Conservation (phyloP, 2,113 vertebrate species). For the Ivindomyrus marchei region DNA sequence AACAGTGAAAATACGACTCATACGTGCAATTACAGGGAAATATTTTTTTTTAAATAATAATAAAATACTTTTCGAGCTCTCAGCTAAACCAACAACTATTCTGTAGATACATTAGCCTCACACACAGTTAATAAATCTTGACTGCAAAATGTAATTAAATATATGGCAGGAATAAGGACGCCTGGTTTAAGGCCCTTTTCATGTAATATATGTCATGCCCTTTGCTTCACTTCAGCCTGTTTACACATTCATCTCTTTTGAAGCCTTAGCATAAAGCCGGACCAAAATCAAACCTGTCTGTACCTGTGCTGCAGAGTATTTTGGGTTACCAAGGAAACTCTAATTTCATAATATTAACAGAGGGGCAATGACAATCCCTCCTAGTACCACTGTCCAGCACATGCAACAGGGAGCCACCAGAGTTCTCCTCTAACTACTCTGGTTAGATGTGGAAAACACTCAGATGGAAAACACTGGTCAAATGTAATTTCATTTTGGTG, state of each 20-base stretch:
- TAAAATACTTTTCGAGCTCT: neutral
- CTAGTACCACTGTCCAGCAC: neutral
- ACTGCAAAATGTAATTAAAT: neutral
- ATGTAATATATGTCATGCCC: neutral
- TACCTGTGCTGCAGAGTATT: neutral
- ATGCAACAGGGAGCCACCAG: neutral
- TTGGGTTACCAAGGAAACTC: neutral
- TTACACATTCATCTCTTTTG: neutral
- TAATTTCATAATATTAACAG: neutral
- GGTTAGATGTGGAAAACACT: neutral
- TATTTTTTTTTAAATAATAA: neutral
- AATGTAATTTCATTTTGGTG: neutral
- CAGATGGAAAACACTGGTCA: neutral
- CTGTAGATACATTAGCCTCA: neutral
- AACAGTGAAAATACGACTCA: neutral
- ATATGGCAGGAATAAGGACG: neutral
- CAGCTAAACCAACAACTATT: neutral
- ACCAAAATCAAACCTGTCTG: neutral
- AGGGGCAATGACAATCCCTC: neutral
- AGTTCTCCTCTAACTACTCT: neutral
- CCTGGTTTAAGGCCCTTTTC: neutral
- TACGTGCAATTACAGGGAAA: neutral
- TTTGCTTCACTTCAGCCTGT: neutral
- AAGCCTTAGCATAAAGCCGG: neutral
- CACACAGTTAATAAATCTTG: neutral